Conservation (phyloP, 2,888 invertebrate genomes). For the Strigamia transsilvanica region DNA sequence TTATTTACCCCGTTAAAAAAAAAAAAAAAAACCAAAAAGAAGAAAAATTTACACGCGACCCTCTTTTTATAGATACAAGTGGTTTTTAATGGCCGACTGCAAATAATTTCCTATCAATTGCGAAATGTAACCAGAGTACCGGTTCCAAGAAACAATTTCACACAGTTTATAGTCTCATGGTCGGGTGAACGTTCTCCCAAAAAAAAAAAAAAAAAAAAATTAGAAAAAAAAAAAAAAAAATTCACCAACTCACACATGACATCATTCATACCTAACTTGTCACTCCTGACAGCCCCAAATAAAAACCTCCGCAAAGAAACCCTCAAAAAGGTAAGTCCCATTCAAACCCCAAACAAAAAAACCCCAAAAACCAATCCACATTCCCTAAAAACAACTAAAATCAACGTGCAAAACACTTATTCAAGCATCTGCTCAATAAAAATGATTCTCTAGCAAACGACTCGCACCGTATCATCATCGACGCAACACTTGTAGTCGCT, state of each 20-base stretch:
- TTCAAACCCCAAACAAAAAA: not conserved
- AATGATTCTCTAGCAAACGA: not conserved
- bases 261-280: not conserved
- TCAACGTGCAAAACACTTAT: not conserved
- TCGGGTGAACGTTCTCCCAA: slow-evolving; percentile 23
- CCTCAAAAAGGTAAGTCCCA: slow-evolving; percentile 6
- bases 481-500: not conserved
- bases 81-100: slow-evolving; percentile 15
- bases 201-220: not conserved
- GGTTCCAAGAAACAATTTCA: slow-evolving; percentile 32
- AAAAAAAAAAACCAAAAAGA: slow-evolving; percentile 2
- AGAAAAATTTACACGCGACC: not conserved
- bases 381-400: no score
- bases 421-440: not conserved
- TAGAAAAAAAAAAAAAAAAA: not conserved
- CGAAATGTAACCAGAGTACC: slow-evolving; percentile 38
- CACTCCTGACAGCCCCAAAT: not conserved
- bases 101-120: slow-evolving; percentile 41
- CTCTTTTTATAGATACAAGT: slow-evolving; percentile 21
- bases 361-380: no score
- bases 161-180: slow-evolving; percentile 37
- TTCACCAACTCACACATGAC: slow-evolving; percentile 7
- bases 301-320: not conserved
- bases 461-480: not conserved
- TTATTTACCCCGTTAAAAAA: slow-evolving; percentile 8